A percentile compares a stretch with the other conserved stretches of the same genome.
Conservation (phyloP, 2,888 invertebrate species). For the Luffia ferchaultella region DNA sequence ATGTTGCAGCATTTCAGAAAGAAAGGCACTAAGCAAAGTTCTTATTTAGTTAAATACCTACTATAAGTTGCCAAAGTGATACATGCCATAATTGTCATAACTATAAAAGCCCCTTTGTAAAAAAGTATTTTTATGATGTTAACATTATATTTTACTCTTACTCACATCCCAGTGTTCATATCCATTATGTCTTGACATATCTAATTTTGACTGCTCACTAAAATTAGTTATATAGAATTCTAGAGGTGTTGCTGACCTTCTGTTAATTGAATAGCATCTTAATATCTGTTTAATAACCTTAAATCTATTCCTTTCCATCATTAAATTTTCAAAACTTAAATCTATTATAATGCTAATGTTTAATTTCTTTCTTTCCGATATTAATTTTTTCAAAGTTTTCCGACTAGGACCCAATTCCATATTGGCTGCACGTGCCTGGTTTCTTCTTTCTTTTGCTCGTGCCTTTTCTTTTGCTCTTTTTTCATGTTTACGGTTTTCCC, state of each 20-base stretch:
- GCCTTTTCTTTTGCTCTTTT: constrained; percentile 78
- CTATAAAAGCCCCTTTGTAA: not conserved
- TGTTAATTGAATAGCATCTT: constrained; percentile 89
- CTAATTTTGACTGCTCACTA: constrained; percentile 73
- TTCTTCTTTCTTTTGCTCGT: constrained; percentile 73
- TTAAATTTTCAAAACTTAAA: constrained; percentile 88
- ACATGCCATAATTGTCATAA: too few relatives aligned
- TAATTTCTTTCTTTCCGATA: constrained; percentile 72
- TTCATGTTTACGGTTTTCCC: constrained; percentile 73
- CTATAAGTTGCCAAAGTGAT: too few relatives aligned
- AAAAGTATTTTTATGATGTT: constrained; percentile 4
- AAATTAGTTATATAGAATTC: constrained; percentile 87
- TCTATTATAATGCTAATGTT: constrained; percentile 83
- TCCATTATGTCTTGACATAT: constrained; percentile 84
- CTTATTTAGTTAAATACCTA: too few relatives aligned
- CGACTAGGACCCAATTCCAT: constrained; percentile 79
- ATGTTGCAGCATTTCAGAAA: too few relatives aligned
- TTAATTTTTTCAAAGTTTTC: constrained; percentile 79
- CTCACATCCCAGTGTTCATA: constrained; percentile 93
- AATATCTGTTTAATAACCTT: constrained; percentile 92
- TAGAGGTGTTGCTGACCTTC: constrained; percentile 80
- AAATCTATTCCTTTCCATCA: constrained; percentile 88
- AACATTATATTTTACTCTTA: constrained; percentile 17
- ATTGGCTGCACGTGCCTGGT: constrained; percentile 75
- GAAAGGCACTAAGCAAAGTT: too few relatives aligned